phyloP scores from a whole-genome alignment of 2,113 vertebrate genomes.

The Tautogolabrus adspersus region DNA sequence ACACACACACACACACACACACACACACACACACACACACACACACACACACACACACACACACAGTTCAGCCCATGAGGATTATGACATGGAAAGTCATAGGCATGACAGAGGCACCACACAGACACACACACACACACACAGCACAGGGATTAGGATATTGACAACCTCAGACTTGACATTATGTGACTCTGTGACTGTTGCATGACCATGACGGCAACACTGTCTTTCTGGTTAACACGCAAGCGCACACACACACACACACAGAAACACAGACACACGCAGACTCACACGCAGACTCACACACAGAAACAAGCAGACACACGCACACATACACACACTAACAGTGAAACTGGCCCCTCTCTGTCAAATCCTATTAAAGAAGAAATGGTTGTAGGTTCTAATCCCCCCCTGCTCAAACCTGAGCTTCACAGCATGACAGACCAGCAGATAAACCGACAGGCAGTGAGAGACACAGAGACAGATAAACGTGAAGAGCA shows the following conservation, averaged over 20 bases:
- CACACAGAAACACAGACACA: background rate
- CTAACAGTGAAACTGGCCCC: conserved; percentile 44
- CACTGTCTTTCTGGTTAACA: background rate
- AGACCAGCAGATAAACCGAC: conserved; percentile 44
- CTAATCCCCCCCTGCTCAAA: conserved; percentile 66
- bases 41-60: background rate
- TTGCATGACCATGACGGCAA: conserved; percentile 19
- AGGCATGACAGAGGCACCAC: conserved; percentile 25
- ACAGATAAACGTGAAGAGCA: conserved; percentile 12
- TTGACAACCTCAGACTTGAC: conserved; percentile 48
- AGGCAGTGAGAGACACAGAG: background rate
- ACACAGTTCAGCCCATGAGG: conserved; percentile 50
- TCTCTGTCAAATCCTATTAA: conserved; percentile 72
- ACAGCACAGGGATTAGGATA: conserved; percentile 41
- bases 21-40: conserved; percentile 1
- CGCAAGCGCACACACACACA: no score
- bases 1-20: conserved; percentile 11
- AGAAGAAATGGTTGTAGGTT: conserved; percentile 63
- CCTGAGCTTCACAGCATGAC: conserved; percentile 60
- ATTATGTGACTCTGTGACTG: conserved; percentile 36
- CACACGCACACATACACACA: conserved; percentile 20
- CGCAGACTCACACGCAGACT: conserved; percentile 22
- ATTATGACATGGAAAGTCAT: conserved; percentile 63
- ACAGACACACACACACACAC: conserved; percentile 6
- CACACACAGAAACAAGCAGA: conserved; percentile 16